These are phyloP conservation scores for Holothuria glaberrima DNA, from an alignment of 35 echinoderm and acorn worm genomes.

Conservation along the genomic window DNA sequence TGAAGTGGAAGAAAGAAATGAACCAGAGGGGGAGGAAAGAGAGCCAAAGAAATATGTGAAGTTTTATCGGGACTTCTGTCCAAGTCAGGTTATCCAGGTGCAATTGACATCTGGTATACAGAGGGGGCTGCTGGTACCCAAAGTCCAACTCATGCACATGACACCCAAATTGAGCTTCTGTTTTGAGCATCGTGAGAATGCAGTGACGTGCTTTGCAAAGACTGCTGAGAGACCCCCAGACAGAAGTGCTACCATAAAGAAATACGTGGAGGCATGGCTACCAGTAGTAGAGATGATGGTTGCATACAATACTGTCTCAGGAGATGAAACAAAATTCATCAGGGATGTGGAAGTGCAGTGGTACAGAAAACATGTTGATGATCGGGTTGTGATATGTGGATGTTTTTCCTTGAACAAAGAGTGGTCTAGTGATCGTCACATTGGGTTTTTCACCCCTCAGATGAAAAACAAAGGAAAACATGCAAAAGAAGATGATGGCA, in stretches of 20 bases:
- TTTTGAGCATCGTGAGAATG: not conserved
- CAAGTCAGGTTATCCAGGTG: slow-evolving; percentile 64
- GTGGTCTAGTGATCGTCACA: too few species aligned
- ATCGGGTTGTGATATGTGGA: slow-evolving; percentile 20
- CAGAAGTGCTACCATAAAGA: not conserved
- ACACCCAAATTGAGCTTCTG: not conserved
- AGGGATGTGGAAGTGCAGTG: slow-evolving; percentile 75
- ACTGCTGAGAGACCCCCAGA: not conserved
- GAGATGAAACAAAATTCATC: slow-evolving; percentile 77
- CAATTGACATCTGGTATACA: slow-evolving; percentile 57
- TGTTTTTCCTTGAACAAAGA: slow-evolving; percentile 33
- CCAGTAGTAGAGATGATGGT: slow-evolving; percentile 4
- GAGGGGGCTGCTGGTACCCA: slow-evolving; percentile 72
- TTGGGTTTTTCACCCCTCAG: too few species aligned
- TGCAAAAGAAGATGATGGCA: too few species aligned
- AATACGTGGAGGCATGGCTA: slow-evolving; percentile 5
- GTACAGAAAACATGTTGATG: not conserved
- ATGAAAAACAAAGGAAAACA: too few species aligned
- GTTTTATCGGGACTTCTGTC: slow-evolving; percentile 42
- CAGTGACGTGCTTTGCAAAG: not conserved
- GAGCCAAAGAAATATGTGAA: slow-evolving; percentile 54
- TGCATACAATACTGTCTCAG: slow-evolving; percentile 58
- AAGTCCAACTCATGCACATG: slow-evolving; percentile 68
- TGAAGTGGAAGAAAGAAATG: too few species aligned
- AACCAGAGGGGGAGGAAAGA: too few species aligned